phyloP scores from a whole-genome alignment of 2,113 vertebrate species.

The Amazona guildingii region DNA sequence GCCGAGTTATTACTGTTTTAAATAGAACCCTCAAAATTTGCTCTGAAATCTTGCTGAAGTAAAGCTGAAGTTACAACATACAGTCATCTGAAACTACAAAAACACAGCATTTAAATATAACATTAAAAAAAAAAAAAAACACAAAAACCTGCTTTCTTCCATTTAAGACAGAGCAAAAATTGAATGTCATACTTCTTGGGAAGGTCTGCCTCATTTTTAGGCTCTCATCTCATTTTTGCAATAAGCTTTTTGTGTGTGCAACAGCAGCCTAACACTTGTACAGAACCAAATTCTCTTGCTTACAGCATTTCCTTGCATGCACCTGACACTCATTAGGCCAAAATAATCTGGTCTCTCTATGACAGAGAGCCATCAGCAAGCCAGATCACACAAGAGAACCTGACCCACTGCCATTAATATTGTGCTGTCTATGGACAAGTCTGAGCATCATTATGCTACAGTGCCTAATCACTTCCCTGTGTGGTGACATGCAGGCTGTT shows the following conservation, averaged over 20 bases:
- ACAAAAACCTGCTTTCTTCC: fast-evolving
- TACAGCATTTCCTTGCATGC: background rate
- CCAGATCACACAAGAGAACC: background rate
- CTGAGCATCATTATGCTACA: fast-evolving
- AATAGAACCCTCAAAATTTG: background rate
- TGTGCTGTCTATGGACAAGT: background rate
- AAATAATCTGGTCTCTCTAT: background rate
- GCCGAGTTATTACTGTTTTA: background rate
- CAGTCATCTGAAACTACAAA: background rate
- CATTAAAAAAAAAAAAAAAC: background rate
- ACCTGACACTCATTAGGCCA: background rate
- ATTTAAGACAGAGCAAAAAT: background rate
- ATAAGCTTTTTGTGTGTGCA: background rate
- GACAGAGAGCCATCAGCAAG: background rate
- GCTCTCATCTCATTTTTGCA: background rate
- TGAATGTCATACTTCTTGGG: background rate
- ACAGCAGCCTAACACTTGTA: fast-evolving
- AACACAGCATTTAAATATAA: fast-evolving
- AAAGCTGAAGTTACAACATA: background rate
- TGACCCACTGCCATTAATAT: fast-evolving
- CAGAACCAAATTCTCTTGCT: background rate
- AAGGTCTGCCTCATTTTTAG: background rate
- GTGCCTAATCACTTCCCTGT: background rate
- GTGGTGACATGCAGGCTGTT: fast-evolving
- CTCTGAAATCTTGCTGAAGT: background rate